These are phyloP conservation scores for Calycopis cecrops DNA, from an alignment of 1,140 invertebrate species.

Conservation along the genomic window DNA sequence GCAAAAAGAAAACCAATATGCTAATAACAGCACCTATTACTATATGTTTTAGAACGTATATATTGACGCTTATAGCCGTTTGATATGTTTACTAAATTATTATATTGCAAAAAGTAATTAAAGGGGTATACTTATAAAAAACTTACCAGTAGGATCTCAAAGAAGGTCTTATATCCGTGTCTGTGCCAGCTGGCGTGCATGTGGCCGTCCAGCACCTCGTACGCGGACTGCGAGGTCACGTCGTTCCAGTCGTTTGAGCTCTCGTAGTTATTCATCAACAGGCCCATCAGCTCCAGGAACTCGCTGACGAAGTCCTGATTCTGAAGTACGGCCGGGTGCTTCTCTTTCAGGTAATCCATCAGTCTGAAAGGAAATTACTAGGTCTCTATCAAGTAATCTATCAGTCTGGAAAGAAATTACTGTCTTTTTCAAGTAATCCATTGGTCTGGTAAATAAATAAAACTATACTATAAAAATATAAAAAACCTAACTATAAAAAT, in stretches of 20 bases:
- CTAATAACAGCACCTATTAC: too few species aligned
- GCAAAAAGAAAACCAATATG: too few species aligned
- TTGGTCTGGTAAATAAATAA: too few species aligned
- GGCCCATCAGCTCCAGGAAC: slow-evolving; percentile 42
- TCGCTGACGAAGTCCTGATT: slow-evolving; percentile 41
- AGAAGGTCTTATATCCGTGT: slow-evolving; percentile 53
- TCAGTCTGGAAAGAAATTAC: slow-evolving; percentile 28
- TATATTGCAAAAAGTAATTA: too few species aligned
- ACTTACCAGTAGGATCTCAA: slow-evolving; percentile 54
- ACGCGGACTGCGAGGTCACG: slow-evolving; percentile 31
- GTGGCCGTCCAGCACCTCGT: slow-evolving; percentile 34
- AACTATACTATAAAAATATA: too few species aligned
- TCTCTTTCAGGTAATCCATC: slow-evolving; percentile 28
- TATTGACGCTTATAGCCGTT: too few species aligned
- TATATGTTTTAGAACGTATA: too few species aligned
- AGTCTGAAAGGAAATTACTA: slow-evolving; percentile 27
- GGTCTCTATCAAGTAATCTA: slow-evolving; percentile 27
- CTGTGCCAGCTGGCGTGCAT: slow-evolving; percentile 54
- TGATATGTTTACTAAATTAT: too few species aligned
- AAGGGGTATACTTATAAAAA: too few species aligned
- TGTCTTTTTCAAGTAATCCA: slow-evolving; percentile 27
- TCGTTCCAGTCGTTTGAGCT: slow-evolving; percentile 52
- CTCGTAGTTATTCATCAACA: slow-evolving; percentile 43
- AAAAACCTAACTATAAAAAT: too few species aligned
- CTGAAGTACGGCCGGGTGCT: slow-evolving; percentile 32